These are phyloP conservation scores for Sepioteuthis lessoniana DNA, from an alignment of 2,888 invertebrate species.

Conservation along the genomic window DNA sequence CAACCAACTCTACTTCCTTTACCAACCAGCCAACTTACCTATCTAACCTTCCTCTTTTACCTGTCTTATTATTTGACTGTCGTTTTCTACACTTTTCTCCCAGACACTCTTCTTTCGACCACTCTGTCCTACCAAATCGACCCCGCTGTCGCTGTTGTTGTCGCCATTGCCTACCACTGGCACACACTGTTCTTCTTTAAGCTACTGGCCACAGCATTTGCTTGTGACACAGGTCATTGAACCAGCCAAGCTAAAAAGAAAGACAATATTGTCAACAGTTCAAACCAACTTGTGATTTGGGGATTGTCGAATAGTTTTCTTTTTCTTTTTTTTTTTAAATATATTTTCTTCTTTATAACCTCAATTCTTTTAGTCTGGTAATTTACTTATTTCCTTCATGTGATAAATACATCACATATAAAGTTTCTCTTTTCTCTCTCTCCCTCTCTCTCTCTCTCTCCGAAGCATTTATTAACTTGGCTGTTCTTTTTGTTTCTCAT, in stretches of 20 bases:
- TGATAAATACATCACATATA: too few relatives aligned
- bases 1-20: neutral
- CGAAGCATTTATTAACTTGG: too few relatives aligned
- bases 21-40: neutral
- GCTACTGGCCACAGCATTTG: neutral
- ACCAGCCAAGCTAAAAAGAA: neutral
- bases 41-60: neutral
- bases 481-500: too few relatives aligned
- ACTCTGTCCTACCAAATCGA: neutral
- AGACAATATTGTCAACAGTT: neutral
- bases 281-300: neutral
- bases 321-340: too few relatives aligned
- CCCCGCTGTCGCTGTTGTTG: neutral
- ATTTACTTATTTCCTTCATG: too few relatives aligned
- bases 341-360: too few relatives aligned
- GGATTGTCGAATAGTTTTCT: neutral
- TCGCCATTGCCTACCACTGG: neutral
- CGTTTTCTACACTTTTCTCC: neutral
- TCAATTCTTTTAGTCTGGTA: too few relatives aligned
- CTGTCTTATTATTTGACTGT: neutral
- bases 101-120: neutral
- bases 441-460: too few relatives aligned
- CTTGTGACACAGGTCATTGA: constrained; percentile 12
- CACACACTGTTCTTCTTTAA: neutral
- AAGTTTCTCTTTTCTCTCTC: too few relatives aligned